Base-by-base conservation (phyloP, 2,797 vertebrate genomes). In the Euthynnus affinis region DNA sequence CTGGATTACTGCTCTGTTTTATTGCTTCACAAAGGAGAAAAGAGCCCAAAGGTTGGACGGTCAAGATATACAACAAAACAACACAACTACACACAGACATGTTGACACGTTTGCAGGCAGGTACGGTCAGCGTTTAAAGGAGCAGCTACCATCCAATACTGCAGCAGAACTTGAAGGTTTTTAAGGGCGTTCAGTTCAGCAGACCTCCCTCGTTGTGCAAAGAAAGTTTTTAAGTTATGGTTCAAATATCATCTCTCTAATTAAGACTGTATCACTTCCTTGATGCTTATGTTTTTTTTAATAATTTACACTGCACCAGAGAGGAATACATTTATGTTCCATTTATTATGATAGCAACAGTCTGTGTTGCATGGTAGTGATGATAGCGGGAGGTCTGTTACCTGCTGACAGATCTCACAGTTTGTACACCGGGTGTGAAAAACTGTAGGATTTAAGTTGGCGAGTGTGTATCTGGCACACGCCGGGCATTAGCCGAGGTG, bases 371-470 rank as follows among this genome's bases (percentile, higher is more conserved):
- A 18, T 23, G 48, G 48, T 71, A 65, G 55, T 63, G 56, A 57
- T 63, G 56, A 27, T 22, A 57, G 56, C 6, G 56, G 17, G 29
- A 46, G 6, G 27, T 12, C 49, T 59, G 37, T n/a, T n/a, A 73
- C 65, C 84, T 87, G 80, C 74, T 27, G 74, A 66, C 68, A 40
- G 75, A 66, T 59, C 69, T 49, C 1, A 48, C 80, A 46, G 25
- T 62, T 66, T 61, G n/a, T 23, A 76, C 62, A 15, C 68, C 12
- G 65, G 27, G n/a, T 69, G 61, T 46, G 63, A 82, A 78, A 58
- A 69, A 51, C 53, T 67, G 61, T 17, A 48, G 79, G 80, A 80
- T 86, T 86, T 83, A 78, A 63, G 58, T 78, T 84, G 77, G 79
- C 83, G 60, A 48, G 60, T 76, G 34, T 76, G 82, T 37, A 66